Evolutionary conservation across 2,888 invertebrate genomes (phyloP).

Genomic region (Pheosia tremula): DNA sequence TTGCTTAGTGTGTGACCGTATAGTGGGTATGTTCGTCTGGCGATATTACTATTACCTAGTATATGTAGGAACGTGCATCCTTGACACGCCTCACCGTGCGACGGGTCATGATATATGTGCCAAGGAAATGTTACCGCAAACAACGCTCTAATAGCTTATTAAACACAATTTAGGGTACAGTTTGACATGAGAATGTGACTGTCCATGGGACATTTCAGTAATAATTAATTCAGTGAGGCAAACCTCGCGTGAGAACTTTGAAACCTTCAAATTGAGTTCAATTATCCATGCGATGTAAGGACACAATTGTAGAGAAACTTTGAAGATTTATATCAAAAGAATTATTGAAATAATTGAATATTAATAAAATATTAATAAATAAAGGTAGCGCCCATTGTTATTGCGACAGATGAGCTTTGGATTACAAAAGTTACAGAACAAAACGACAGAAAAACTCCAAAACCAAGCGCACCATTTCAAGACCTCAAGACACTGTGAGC

Average conservation of each 20-base stretch:
- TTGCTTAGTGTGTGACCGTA: no score
- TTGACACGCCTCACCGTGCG: constrained; percentile 32
- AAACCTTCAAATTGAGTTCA: not conserved
- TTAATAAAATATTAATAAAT: no score
- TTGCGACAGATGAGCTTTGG: not conserved
- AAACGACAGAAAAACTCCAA: not conserved
- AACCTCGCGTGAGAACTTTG: not conserved
- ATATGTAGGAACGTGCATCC: constrained; percentile 16
- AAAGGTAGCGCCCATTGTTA: not conserved
- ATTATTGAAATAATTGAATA: not conserved
- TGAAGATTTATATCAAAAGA: not conserved
- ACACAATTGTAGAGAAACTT: not conserved
- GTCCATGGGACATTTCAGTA: not conserved
- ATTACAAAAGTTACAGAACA: not conserved
- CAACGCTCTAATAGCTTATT: constrained; percentile 2
- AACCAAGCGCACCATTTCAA: no score
- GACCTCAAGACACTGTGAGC: no score
- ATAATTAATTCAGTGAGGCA: not conserved
- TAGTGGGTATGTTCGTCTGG: no score
- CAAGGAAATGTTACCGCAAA: constrained; percentile 21
- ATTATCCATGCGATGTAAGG: not conserved
- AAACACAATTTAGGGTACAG: constrained; percentile 5
- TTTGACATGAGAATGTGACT: not conserved
- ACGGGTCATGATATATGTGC: constrained; percentile 19
- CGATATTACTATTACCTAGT: no score